Percentiles rank a stretch among this genome's conserved stretches.
phyloP scores from a whole-genome alignment of 2,888 invertebrate species.

The Rhagonycha lutea region DNA sequence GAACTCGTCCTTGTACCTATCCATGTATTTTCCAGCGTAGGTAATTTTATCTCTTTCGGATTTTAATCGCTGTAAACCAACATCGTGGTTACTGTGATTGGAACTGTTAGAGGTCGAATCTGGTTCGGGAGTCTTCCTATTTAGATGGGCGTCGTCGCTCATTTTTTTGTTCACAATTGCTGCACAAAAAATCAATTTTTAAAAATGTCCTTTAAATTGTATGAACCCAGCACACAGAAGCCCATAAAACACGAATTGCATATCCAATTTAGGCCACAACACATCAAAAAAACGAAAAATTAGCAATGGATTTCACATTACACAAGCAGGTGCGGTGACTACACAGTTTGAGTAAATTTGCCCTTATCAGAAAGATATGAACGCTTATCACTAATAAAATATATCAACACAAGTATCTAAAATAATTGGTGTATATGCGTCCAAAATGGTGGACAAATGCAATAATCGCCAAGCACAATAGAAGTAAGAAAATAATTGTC shows the following conservation, averaged over 20 bases:
- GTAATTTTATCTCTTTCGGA: constrained; percentile 48
- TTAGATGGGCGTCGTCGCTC: constrained; percentile 14
- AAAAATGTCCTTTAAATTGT: not conserved
- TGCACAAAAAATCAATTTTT: constrained; percentile 17
- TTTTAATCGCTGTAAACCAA: constrained; percentile 45
- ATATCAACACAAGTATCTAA: not conserved
- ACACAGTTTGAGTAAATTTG: constrained; percentile 12
- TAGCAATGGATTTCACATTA: constrained; percentile 17
- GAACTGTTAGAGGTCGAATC: constrained; percentile 20
- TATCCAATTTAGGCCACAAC: constrained; percentile 23
- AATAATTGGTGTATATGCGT: not conserved
- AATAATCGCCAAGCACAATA: not conserved
- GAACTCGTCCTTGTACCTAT: constrained; percentile 50
- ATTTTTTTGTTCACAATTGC: constrained; percentile 11
- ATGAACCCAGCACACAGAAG: constrained; percentile 24
- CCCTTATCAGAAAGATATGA: constrained; percentile 24
- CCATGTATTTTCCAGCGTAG: constrained; percentile 51
- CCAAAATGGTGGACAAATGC: not conserved
- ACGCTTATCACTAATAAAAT: constrained; percentile 18
- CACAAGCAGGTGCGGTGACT: constrained; percentile 21
- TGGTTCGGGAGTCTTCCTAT: constrained; percentile 6
- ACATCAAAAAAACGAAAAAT: constrained; percentile 10
- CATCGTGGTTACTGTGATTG: constrained; percentile 34
- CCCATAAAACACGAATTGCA: constrained; percentile 11
- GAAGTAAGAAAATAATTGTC: not conserved